Percentiles rank a stretch among this genome's conserved stretches.
These are phyloP conservation scores for Struthio camelus DNA, from an alignment of 2,113 vertebrate species.

Conservation along the genomic window DNA sequence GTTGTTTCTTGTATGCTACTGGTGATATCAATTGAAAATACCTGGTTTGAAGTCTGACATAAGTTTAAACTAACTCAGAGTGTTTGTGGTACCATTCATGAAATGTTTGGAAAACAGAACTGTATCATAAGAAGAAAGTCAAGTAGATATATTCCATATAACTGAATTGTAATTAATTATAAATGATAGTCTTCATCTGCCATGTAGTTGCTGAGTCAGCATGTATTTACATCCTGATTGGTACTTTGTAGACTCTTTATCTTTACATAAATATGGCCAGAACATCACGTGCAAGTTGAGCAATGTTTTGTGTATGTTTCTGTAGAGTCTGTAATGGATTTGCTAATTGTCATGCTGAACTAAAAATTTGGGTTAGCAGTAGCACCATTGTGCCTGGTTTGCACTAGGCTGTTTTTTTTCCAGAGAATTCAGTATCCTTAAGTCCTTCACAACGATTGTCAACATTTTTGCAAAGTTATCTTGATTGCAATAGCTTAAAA, in stretches of 20 bases:
- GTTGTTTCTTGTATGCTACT: background rate
- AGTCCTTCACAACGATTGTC: background rate
- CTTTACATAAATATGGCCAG: slow-evolving; percentile 3
- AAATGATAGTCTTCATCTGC: background rate
- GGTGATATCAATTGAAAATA: background rate
- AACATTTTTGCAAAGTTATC: background rate
- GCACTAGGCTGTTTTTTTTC: background rate
- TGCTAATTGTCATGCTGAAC: background rate
- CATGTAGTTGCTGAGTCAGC: background rate
- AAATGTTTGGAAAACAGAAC: background rate
- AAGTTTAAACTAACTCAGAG: background rate
- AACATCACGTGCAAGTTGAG: background rate
- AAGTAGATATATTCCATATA: background rate
- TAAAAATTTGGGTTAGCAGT: background rate
- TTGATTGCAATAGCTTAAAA: background rate
- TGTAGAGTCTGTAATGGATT: background rate
- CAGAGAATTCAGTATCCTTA: background rate
- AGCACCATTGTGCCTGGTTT: background rate
- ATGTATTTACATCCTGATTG: background rate
- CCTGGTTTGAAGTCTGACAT: background rate
- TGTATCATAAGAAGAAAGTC: background rate
- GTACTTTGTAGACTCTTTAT: background rate
- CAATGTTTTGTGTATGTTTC: background rate
- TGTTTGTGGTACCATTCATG: background rate
- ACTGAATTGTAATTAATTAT: background rate